Conservation (phyloP, 2,888 invertebrate genomes). For the Epinotia brunnichana region DNA sequence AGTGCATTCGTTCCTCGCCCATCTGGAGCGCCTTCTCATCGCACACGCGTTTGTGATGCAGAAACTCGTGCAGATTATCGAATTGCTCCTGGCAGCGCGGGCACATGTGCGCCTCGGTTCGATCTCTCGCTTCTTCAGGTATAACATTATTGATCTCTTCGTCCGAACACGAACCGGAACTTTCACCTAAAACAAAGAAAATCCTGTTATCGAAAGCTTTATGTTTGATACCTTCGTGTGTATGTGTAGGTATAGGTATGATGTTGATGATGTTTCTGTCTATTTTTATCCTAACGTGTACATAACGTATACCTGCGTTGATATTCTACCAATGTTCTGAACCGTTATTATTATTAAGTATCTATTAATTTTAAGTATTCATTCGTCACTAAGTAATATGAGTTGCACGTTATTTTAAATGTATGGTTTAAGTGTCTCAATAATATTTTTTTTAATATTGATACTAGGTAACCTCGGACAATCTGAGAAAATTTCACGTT, state of each 20-base stretch:
- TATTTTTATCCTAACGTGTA: not conserved
- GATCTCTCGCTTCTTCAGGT: constrained; percentile 76
- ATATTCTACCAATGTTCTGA: no score
- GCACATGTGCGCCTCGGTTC: constrained; percentile 84
- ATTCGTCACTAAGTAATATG: not conserved
- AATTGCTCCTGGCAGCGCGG: constrained; percentile 87
- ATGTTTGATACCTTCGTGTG: not conserved
- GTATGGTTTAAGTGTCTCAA: no score
- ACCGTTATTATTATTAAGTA: not conserved
- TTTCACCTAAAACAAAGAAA: constrained; percentile 85
- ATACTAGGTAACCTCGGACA: no score
- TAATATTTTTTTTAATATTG: no score
- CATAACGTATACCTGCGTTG: not conserved
- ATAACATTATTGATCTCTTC: constrained; percentile 82
- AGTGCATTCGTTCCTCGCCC: constrained; percentile 87
- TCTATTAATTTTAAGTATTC: no score
- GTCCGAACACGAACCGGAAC: constrained; percentile 87
- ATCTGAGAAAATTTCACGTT: no score
- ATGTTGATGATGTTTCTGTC: not conserved
- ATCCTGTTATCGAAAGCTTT: not conserved
- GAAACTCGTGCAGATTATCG: constrained; percentile 85
- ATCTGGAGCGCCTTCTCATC: constrained; percentile 85
- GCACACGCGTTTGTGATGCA: constrained; percentile 85
- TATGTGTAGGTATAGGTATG: not conserved
- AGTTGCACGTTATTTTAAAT: no score